Base-by-base conservation (phyloP, 2,113 vertebrate genomes). In the Clarias gariepinus region DNA sequence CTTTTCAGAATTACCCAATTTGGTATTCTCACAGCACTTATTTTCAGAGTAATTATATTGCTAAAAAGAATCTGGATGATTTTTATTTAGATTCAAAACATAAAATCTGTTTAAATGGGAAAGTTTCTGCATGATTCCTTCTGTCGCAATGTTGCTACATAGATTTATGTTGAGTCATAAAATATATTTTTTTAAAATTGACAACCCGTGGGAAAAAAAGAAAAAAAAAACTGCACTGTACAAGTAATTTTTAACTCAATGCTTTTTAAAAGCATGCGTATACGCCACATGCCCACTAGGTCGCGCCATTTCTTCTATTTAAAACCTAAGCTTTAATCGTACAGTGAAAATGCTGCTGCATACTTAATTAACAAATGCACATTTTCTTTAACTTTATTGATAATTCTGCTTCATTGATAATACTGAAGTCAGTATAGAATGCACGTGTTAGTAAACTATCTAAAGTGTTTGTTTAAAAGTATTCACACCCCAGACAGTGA, bases 391-490 rank as follows among this genome's bases (percentile, higher is more conserved):
- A 28, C 2, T 55, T 55, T 6, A 6, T 77, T 61, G 11, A 41
- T 81, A 13, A 61, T 25, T 41, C 30, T 36, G 19, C 1, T 55
- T 55, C 13, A 6, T 77, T 61, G 11, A 41, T 81, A 13, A 41
- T 25, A 25, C 30, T 81, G 11, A 21, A 41, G 15, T 25, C 3
- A 12, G 10, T 81, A 18, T 33, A 60, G 4, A 15, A 16, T 30
- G 4, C 19, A 15, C 52, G 33, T 84, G 33, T 63, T 23, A 53
- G 3, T 57, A 9, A 11, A 15, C 28, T 0, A 9, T 57, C n/a
- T 76, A 19, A 12, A 52, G n/a, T 76, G 52, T 33, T 23, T 53
- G 52, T 83, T 68, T 78, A n/a, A 69, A 79, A 61, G 53, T 77
- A 80, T 80, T 78, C 78, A 19, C 55, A 71, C 36, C 58, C 76